A percentile compares a stretch with the other conserved stretches of the same genome.
These are phyloP conservation scores for Paracentrotus lividus DNA, from an alignment of 53 echinoderm and acorn worm genomes.

Conservation along the genomic window DNA sequence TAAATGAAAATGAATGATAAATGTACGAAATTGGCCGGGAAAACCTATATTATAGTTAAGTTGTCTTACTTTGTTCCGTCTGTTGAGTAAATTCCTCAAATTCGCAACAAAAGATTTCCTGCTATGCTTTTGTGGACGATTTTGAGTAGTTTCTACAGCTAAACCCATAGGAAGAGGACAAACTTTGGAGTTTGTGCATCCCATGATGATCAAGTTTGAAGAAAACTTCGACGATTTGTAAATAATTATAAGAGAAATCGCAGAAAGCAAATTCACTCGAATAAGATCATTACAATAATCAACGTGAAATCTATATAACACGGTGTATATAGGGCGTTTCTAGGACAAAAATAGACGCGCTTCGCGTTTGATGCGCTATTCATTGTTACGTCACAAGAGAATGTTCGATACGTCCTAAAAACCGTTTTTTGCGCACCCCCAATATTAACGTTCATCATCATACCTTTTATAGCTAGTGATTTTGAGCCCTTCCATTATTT, in stretches of 20 bases:
- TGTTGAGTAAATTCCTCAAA: neutral
- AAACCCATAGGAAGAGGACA: conserved; percentile 34
- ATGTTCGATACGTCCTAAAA: too few relatives aligned
- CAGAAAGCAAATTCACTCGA: conserved; percentile 25
- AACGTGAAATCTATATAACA: neutral
- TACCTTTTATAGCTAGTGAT: too few relatives aligned
- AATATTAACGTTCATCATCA: too few relatives aligned
- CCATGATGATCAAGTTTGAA: neutral
- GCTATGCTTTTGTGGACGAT: neutral
- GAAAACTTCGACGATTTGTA: conserved; percentile 23
- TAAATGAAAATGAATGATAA: too few relatives aligned
- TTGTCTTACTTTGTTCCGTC: conserved; percentile 5
- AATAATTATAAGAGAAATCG: conserved; percentile 27
- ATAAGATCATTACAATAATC: conserved; percentile 28
- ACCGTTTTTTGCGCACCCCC: too few relatives aligned
- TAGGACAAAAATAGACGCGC: neutral
- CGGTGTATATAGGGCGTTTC: neutral
- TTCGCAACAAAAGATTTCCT: neutral
- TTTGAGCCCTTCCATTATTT: too few relatives aligned
- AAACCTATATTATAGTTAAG: too few relatives aligned
- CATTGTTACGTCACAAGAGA: conserved; percentile 14
- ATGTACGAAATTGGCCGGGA: too few relatives aligned
- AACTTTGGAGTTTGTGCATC: conserved; percentile 17
- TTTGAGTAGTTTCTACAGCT: neutral
- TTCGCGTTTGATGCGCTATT: neutral